A percentile compares a stretch with the other conserved stretches of the same genome.
Evolutionary conservation across 2,113 vertebrate species (phyloP).

Genomic region (Lophura nycthemera): DNA sequence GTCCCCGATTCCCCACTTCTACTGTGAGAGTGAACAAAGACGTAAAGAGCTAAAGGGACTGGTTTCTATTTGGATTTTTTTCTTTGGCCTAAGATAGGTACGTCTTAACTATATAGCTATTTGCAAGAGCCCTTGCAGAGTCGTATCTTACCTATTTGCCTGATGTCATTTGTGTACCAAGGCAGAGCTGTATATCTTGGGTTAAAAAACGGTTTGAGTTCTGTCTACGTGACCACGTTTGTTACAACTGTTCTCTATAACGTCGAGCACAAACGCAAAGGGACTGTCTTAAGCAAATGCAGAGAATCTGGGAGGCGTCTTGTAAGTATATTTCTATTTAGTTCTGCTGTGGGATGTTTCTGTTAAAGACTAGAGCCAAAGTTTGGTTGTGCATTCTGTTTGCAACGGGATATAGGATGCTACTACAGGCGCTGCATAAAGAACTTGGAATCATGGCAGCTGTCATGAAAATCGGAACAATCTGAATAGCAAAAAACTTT

Average conservation of each 20-base stretch:
- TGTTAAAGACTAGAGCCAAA: slow-evolving; percentile 40
- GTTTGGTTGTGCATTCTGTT: slow-evolving; percentile 8
- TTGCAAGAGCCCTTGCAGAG: neutral
- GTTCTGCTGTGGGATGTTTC: slow-evolving; percentile 23
- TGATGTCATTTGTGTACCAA: neutral
- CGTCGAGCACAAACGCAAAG: neutral
- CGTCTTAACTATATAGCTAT: neutral
- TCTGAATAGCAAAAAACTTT: slow-evolving; percentile 9
- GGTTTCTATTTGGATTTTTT: neutral
- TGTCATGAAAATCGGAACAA: neutral
- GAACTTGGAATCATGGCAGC: neutral
- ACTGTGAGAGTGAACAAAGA: neutral
- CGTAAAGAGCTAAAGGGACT: neutral
- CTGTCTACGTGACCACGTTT: neutral
- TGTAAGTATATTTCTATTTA: neutral
- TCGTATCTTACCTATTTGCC: neutral
- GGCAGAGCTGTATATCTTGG: neutral
- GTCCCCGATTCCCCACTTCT: neutral
- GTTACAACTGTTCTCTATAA: neutral
- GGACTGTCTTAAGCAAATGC: neutral
- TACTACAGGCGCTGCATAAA: neutral
- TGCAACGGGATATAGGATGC: neutral
- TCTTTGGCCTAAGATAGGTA: slow-evolving; percentile 5
- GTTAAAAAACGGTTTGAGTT: neutral
- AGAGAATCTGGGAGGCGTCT: slow-evolving; percentile 36